Percentiles rank a stretch among this genome's conserved stretches.
phyloP scores from a whole-genome alignment of 2,113 vertebrate species.

The Atherinomorus stipes region DNA sequence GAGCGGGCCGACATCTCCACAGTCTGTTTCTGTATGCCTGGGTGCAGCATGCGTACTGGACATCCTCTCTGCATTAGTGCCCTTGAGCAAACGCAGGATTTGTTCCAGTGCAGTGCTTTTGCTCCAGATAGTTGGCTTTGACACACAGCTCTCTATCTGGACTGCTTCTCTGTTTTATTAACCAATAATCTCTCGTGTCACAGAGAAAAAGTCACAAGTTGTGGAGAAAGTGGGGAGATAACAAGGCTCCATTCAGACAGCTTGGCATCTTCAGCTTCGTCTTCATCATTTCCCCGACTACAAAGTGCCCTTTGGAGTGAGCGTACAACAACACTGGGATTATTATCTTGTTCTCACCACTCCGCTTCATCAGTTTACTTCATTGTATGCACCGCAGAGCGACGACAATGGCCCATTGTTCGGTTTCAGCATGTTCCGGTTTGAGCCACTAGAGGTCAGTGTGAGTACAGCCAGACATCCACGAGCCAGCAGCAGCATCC shows the following conservation, averaged over 20 bases:
- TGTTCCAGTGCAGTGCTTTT: slow-evolving; percentile 15
- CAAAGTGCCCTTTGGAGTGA: slow-evolving; percentile 45
- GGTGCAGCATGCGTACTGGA: not conserved
- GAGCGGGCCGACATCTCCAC: not conserved
- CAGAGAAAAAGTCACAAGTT: not conserved
- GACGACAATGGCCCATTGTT: slow-evolving; percentile 68
- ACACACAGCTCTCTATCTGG: not conserved
- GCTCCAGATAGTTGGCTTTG: slow-evolving; percentile 12
- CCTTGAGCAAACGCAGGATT: slow-evolving; percentile 27
- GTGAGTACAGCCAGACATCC: slow-evolving; percentile 19
- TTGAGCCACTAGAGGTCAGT: slow-evolving; percentile 68
- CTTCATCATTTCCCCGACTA: slow-evolving; percentile 37
- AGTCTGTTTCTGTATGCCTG: not conserved
- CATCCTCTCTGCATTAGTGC: not conserved
- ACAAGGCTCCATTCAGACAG: too few species aligned
- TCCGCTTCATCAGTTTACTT: slow-evolving; percentile 68
- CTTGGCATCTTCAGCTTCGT: slow-evolving; percentile 9
- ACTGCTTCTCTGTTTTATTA: not conserved
- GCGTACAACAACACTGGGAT: slow-evolving; percentile 55
- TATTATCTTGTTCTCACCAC: slow-evolving; percentile 60
- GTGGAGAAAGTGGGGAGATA: not conserved
- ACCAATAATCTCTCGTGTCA: not conserved
- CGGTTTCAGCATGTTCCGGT: slow-evolving; percentile 16
- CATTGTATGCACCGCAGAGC: slow-evolving; percentile 48
- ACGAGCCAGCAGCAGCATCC: slow-evolving; percentile 12